Percentiles rank a stretch among this genome's conserved stretches.
These are phyloP conservation scores for Lepidocyrtoides sp. DNA, from an alignment of 2,888 invertebrate species.

Conservation along the genomic window DNA sequence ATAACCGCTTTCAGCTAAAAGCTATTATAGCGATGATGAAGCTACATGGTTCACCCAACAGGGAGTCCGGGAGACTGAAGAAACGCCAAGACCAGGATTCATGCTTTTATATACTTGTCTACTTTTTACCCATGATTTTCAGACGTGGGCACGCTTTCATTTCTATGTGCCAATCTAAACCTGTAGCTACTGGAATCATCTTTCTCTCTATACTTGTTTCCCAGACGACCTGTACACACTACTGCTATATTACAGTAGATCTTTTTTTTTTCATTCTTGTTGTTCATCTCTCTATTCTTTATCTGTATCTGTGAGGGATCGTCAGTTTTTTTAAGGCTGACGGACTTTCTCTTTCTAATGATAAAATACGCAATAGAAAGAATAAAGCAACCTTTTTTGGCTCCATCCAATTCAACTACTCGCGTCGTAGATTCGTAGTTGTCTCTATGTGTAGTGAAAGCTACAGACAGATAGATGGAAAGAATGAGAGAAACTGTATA, in stretches of 20 bases:
- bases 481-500: background rate
- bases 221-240: background rate
- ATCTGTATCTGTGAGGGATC: conserved; percentile 1
- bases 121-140: conserved; percentile 31
- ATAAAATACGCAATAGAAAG: background rate
- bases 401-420: background rate
- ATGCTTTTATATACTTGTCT: conserved; percentile 57
- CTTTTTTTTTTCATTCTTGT: background rate
- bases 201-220: conserved; percentile 21
- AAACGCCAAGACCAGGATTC: conserved; percentile 39
- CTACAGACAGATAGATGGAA: background rate
- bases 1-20: background rate
- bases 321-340: background rate
- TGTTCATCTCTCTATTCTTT: background rate
- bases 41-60: conserved; percentile 32
- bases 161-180: conserved; percentile 1
- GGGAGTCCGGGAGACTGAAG: conserved; percentile 71
- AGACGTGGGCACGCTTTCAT: conserved; percentile 59
- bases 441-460: background rate
- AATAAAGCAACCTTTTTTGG: background rate
- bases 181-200: conserved; percentile 35
- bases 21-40: background rate
- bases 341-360: background rate
- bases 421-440: background rate
- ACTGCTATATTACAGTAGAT: background rate